Evolutionary conservation across 1,140 invertebrate species (phyloP).

Genomic region (Rhopalosiphum maidis): DNA sequence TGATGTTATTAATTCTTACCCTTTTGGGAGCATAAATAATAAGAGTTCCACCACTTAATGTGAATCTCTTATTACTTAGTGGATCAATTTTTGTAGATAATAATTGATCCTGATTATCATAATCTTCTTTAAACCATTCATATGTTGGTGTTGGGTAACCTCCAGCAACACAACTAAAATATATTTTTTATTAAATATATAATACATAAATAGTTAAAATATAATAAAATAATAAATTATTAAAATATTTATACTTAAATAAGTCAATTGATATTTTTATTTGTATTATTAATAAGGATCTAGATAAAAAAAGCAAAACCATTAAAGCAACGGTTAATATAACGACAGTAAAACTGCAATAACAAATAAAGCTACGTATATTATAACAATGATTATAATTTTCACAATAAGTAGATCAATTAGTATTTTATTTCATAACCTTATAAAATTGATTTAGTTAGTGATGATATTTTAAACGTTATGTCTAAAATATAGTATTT

Average conservation of each 20-base stretch:
- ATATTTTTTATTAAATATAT: conserved; percentile 54
- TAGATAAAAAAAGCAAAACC: too few species aligned
- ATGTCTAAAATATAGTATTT: too few species aligned
- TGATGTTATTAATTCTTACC: conserved; percentile 61
- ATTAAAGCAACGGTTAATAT: too few species aligned
- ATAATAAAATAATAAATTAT: neutral
- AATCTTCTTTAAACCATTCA: conserved; percentile 90
- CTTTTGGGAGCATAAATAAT: conserved; percentile 89
- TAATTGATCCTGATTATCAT: conserved; percentile 75
- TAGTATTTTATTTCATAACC: too few species aligned
- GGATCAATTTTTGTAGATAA: conserved; percentile 79
- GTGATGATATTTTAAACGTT: too few species aligned
- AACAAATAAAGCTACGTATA: too few species aligned
- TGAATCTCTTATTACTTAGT: conserved; percentile 75
- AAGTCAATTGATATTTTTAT: neutral
- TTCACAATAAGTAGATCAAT: too few species aligned
- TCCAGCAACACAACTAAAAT: conserved; percentile 76
- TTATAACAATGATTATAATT: too few species aligned
- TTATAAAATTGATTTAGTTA: too few species aligned
- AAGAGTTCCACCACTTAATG: conserved; percentile 87
- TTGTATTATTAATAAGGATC: neutral
- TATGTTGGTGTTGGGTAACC: conserved; percentile 91
- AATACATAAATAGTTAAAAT: neutral
- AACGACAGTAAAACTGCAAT: too few species aligned
- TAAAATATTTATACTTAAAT: neutral